These are phyloP conservation scores for Anguilla anguilla DNA, from an alignment of 2,797 vertebrate genomes.

Conservation along the genomic window DNA sequence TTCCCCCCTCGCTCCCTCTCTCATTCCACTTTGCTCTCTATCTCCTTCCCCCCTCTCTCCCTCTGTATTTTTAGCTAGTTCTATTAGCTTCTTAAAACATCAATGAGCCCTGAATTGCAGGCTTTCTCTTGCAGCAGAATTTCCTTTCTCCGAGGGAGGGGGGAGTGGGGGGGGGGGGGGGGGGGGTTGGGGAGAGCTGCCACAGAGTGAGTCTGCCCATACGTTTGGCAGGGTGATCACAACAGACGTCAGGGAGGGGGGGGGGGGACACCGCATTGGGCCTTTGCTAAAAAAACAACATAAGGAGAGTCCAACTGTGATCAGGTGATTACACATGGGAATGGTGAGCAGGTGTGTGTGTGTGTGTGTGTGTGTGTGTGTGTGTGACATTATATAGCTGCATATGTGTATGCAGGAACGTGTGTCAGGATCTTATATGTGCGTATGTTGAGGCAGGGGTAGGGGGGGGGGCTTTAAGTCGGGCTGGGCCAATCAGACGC, in stretches of 20 bases:
- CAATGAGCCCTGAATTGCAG: constrained; percentile 4
- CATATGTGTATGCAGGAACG: neutral
- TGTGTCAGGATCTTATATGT: neutral
- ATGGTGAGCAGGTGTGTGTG: neutral
- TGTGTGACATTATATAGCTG: neutral
- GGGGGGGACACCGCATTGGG: neutral
- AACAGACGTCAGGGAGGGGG: neutral
- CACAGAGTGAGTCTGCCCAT: neutral
- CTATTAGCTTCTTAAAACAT: constrained; percentile 25
- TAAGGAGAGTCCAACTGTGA: neutral
- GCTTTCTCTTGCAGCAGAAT: neutral
- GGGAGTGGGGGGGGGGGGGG: too few relatives aligned
- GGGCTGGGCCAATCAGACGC: neutral
- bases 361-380: neutral
- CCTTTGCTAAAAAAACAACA: neutral
- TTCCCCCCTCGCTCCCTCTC: neutral
- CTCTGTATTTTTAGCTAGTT: constrained; percentile 22
- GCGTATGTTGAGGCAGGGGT: neutral
- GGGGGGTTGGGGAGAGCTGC: too few relatives aligned
- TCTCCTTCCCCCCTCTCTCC: neutral
- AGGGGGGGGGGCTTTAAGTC: neutral
- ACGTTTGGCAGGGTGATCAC: neutral
- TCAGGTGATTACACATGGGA: neutral
- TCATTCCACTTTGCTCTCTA: neutral
- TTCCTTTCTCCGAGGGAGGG: neutral